phyloP scores from a whole-genome alignment of 2,888 invertebrate genomes.

The Lasius fuliginosus region DNA sequence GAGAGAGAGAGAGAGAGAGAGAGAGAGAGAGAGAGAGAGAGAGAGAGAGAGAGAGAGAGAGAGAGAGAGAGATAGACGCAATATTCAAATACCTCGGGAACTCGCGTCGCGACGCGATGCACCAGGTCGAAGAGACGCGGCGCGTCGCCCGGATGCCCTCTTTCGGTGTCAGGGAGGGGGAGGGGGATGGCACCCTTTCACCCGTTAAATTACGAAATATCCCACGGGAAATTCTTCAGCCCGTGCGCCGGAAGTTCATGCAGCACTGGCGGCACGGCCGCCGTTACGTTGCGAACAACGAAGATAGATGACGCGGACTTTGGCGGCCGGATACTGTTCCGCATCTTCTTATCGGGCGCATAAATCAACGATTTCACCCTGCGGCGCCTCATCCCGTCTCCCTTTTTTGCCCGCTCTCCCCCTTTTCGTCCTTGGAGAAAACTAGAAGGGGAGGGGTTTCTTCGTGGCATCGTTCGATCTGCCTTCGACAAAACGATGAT shows the following conservation, averaged over 20 bases:
- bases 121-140: conserved; percentile 33
- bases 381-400: background rate
- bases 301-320: conserved; percentile 74
- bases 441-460: background rate
- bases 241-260: conserved; percentile 69
- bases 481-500: conserved; percentile 18
- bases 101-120: conserved; percentile 19
- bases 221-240: conserved; percentile 80
- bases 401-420: background rate
- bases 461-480: conserved; percentile 9
- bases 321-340: conserved; percentile 63
- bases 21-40: background rate
- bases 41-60: background rate
- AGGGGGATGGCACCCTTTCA: conserved; percentile 61
- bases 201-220: conserved; percentile 80
- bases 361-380: conserved; percentile 70
- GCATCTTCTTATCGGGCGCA: conserved; percentile 72
- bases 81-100: conserved; percentile 26
- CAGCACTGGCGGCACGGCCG: conserved; percentile 21
- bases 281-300: conserved; percentile 64
- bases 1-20: too few species aligned
- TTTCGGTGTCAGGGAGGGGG: background rate
- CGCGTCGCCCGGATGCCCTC: conserved; percentile 34
- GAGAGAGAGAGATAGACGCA: background rate
- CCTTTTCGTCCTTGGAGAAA: background rate